Percentiles rank a stretch among this genome's conserved stretches.
Evolutionary conservation across 1,140 invertebrate species (phyloP).

Genomic region (Oryctes rhinoceros): DNA sequence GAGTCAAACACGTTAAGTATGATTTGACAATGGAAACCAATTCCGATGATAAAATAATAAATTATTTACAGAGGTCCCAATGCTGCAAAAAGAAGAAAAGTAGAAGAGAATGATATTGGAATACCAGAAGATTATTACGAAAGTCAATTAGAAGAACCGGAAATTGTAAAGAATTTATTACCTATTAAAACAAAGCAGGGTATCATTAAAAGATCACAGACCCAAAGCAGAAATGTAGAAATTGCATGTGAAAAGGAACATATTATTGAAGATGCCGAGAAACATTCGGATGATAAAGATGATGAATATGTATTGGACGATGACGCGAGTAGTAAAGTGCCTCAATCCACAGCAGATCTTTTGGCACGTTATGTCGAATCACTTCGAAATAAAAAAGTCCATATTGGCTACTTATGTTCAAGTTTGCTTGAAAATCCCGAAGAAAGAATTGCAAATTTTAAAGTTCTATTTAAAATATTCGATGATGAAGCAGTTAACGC

Average conservation of each 20-base stretch:
- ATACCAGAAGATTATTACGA: slow-evolving; percentile 62
- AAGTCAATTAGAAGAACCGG: slow-evolving; percentile 58
- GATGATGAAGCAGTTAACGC: slow-evolving; percentile 77
- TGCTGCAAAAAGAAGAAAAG: slow-evolving; percentile 55
- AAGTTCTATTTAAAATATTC: slow-evolving; percentile 80
- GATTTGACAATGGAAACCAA: slow-evolving; percentile 36
- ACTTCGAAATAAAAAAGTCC: slow-evolving; percentile 80
- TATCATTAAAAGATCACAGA: slow-evolving; percentile 52
- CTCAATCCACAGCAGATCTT: slow-evolving; percentile 74
- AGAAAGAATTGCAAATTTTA: slow-evolving; percentile 75
- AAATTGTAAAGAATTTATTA: slow-evolving; percentile 62
- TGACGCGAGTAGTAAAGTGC: slow-evolving; percentile 58
- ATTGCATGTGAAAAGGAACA: slow-evolving; percentile 57
- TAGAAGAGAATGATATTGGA: slow-evolving; percentile 58
- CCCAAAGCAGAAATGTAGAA: slow-evolving; percentile 55
- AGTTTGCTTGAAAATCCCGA: slow-evolving; percentile 84
- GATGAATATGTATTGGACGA: slow-evolving; percentile 55
- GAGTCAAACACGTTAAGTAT: slow-evolving; percentile 59
- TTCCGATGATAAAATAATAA: neutral
- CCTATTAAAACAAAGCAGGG: slow-evolving; percentile 68
- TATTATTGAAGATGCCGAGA: slow-evolving; percentile 52
- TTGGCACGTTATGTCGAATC: slow-evolving; percentile 76
- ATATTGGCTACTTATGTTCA: slow-evolving; percentile 82
- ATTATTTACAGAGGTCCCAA: slow-evolving; percentile 2
- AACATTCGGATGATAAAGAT: slow-evolving; percentile 51